Base-by-base conservation (phyloP, 2,113 vertebrate genomes). In the Hydrolagus affinis region DNA sequence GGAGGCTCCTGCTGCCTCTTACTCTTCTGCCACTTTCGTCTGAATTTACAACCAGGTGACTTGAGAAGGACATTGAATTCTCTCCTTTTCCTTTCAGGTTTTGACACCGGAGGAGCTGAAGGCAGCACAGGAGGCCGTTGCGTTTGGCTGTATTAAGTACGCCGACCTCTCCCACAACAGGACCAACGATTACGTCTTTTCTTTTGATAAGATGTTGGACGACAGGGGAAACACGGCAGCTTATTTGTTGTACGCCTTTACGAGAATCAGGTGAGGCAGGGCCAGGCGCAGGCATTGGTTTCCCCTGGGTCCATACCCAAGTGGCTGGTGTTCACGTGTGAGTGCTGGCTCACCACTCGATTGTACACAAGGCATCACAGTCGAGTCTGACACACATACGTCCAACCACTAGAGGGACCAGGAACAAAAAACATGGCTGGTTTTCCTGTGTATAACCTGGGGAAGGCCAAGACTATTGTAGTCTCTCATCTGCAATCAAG, bases 191-290 rank as follows among this genome's bases (percentile, higher is more conserved):
- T 99, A 99, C 19, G 90, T 98, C 57, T 99, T 99, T 93, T 98
- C 97, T 70, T 99, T 99, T 19, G 97, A 98, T 92, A 99, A 99
- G 91, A 99, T 99, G 98, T 91, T 99, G 87, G 98, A 99, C 12
- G 98, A 99, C 91, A 90, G 96, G 86, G 98, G 98, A 62, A 99
- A 99, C 90, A 99, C 98, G 0, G 98, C 98, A 0, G 97, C 97
- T 0, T 98, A 99, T 78, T 90, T 99, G 85, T 92, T 99, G 8
- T 99, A 99, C 0, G 98, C 98, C 72, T 96, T 97, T 90, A 99
- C 98, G 0, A 95, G 98, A 70, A 99, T 99, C 93, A 95, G 96
- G 96, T 97, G 59, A 1, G 74, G 4, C 21, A 28, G 0, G 56
- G 2, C 7, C 17, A 19, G 19, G 57, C 21, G 85, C 15, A 44